Percentiles rank a stretch among this genome's conserved stretches.
These are phyloP conservation scores for Colistium nudipinnis DNA, from an alignment of 2,113 vertebrate genomes.

Conservation along the genomic window DNA sequence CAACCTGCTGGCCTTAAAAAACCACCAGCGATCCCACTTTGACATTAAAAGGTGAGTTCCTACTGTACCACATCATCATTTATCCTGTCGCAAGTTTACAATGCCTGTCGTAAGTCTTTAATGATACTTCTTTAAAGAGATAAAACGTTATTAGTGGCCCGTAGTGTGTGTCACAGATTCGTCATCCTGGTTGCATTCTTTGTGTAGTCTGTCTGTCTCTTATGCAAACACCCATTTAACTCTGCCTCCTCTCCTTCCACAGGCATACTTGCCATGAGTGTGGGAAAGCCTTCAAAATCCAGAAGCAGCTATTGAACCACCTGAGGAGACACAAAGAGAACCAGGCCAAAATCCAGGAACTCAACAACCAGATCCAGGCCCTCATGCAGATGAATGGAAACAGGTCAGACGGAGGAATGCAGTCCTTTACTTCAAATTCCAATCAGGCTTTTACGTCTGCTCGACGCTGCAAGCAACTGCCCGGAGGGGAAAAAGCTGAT, in stretches of 20 bases:
- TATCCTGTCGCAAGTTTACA: neutral
- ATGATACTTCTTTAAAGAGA: neutral
- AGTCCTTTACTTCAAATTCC: slow-evolving; percentile 45
- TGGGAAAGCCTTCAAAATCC: slow-evolving; percentile 88
- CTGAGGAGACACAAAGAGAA: slow-evolving; percentile 85
- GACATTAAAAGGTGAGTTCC: slow-evolving; percentile 85
- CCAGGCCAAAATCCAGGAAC: slow-evolving; percentile 81
- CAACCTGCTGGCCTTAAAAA: slow-evolving; percentile 90
- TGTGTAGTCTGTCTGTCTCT: slow-evolving; percentile 7
- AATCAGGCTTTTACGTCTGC: slow-evolving; percentile 41
- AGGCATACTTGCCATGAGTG: slow-evolving; percentile 83
- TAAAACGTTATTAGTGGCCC: neutral
- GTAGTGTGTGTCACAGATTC: neutral
- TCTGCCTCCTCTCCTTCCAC: slow-evolving; percentile 7
- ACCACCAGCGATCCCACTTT: slow-evolving; percentile 90
- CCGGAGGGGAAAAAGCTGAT: slow-evolving; percentile 30
- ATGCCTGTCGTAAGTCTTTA: neutral
- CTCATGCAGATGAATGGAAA: slow-evolving; percentile 79
- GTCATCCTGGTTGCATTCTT: neutral
- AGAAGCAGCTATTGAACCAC: slow-evolving; percentile 88
- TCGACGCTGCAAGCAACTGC: slow-evolving; percentile 44
- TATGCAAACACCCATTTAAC: slow-evolving; percentile 32
- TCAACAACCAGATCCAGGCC: slow-evolving; percentile 81
- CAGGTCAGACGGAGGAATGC: slow-evolving; percentile 59
- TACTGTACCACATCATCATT: neutral